Evolutionary conservation across 2,888 invertebrate genomes (phyloP), one percentile per base, ranked within the genome.

Genomic region (Agonopterix subpropinquella): DNA sequence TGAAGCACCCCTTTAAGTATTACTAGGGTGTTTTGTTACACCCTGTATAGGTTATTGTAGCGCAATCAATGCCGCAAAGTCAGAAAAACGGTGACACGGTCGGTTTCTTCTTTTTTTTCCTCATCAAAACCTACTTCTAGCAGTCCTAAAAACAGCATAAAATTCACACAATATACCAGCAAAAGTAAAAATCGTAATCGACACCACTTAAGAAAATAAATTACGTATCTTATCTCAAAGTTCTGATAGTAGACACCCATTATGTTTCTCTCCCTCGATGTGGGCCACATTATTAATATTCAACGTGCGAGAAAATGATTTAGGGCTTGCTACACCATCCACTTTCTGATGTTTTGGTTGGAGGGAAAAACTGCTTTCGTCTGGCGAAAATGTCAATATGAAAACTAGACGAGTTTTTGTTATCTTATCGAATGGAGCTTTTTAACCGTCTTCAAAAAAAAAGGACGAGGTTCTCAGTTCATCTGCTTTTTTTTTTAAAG

Each of bases 301-400:
- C 77, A 77, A 64, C 67, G 70, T 67, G 74, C 66, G 73, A 57
- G 65, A 70, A 76, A 70, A 78, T 76, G 76, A 78, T 77, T 73
- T 73, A 78, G 57, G 53, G 56, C 61, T 57, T 54, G 57, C 59
- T 57, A 59, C 59, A 53, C 57, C 55, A 53, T 51, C 51, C 53
- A 56, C 51, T 55, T 59, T 58, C 52, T 55, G 49, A 50, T 53
- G 51, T 48, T 47, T 50, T 28, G 28, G 48, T 46, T 41, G 45
- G 48, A 44, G 50, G 50, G 45, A 44, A 13, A 44, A 52, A 59
- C 53, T 42, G 45, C 50, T 47, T 51, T 54, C 46, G 45, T 44
- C 42, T 53, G 51, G 55, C 50, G 49, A 51, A 56, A 54, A 50
- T 53, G 56, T 54, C 55, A 49, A 45, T 53, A 48, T 45, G 41